Evolutionary conservation across 2,888 invertebrate species (phyloP), one percentile per base, ranked within the genome.

Genomic region (Sisyra nigra): DNA sequence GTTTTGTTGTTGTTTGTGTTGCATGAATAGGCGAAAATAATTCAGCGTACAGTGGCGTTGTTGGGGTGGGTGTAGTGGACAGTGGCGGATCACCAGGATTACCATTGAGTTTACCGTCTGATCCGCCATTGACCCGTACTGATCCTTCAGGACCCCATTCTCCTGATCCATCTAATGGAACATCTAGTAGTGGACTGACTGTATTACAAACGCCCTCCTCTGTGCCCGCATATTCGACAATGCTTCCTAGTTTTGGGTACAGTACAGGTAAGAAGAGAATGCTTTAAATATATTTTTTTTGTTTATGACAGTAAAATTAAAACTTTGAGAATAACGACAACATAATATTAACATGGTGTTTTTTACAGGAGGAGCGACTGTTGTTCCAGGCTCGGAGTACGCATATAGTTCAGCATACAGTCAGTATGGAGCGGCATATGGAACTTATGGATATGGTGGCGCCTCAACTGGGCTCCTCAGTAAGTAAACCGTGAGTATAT

Each of bases 341-440:
- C n/a, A n/a, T n/a, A n/a, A n/a, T n/a, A n/a, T n/a, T n/a, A n/a
- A n/a, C n/a, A n/a, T n/a, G n/a, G n/a, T 38, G 49, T 55, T 50
- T 51, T 46, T 63, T 60, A 32, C 58, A 77, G 76, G 75, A 51
- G 73, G 76, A 48, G 72, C 74, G 44, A 66, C 72, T 19, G 73
- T 74, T 43, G 72, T 74, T 43, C 71, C 74, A 38, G 69, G 67
- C 32, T 61, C 73, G 44, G 80, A 81, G 56, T 81, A 81, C 58
- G 71, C 79, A 30, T 81, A 81, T 57, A 77, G 74, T 57, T 74
- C 80, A 45, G 74, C 76, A 50, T 87, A 87, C 69, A 69, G 73
- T 52, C 76, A 83, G 57, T 84, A 84, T 60, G 79, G 81, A 45
- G 75, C 81, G 46, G 74, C 82, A 10, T 71, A 72, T 48, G 72